Percentiles rank a stretch among this genome's conserved stretches.
phyloP scores from a whole-genome alignment of 2,888 invertebrate species.

The Macaria notata region DNA sequence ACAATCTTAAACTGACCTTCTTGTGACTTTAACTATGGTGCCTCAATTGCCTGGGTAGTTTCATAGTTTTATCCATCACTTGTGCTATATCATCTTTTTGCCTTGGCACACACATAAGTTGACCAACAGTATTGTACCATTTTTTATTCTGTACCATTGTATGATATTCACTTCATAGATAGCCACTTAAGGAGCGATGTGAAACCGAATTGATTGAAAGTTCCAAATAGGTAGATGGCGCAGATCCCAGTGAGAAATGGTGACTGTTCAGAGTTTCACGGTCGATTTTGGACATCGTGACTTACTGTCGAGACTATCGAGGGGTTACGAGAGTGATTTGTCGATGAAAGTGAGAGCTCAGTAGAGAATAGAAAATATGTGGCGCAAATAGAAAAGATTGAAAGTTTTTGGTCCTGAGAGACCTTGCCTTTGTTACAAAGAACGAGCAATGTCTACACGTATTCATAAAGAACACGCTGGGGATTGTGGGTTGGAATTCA shows the following conservation, averaged over 20 bases:
- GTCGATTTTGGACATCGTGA: conserved; percentile 13
- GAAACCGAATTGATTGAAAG: conserved; percentile 31
- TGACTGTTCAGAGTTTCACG: conserved; percentile 9
- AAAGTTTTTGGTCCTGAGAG: conserved; percentile 18
- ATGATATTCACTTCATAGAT: too few relatives aligned
- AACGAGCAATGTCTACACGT: not conserved
- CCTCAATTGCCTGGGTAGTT: too few relatives aligned
- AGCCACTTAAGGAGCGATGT: conserved; percentile 20
- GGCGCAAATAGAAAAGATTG: conserved; percentile 11
- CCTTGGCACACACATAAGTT: too few relatives aligned
- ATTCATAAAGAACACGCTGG: not conserved
- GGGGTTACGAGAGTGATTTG: conserved; percentile 7
- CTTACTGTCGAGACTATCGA: conserved; percentile 10
- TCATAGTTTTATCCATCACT: too few relatives aligned
- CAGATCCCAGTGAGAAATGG: conserved; percentile 4
- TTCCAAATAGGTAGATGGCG: conserved; percentile 19
- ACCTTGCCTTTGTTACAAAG: conserved; percentile 1
- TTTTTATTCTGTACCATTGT: too few relatives aligned
- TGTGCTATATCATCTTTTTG: too few relatives aligned
- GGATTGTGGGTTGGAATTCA: conserved; percentile 5
- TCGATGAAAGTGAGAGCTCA: conserved; percentile 18
- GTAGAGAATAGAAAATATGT: conserved; percentile 9
- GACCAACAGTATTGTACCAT: too few relatives aligned
- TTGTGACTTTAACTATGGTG: too few relatives aligned
- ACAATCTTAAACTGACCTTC: too few relatives aligned